A percentile compares a stretch with the other conserved stretches of the same genome.
Conservation (phyloP, 30 jellyfish, hydroid and myxozoan species). For the Aurelia aurita complex sp. Pacific region DNA sequence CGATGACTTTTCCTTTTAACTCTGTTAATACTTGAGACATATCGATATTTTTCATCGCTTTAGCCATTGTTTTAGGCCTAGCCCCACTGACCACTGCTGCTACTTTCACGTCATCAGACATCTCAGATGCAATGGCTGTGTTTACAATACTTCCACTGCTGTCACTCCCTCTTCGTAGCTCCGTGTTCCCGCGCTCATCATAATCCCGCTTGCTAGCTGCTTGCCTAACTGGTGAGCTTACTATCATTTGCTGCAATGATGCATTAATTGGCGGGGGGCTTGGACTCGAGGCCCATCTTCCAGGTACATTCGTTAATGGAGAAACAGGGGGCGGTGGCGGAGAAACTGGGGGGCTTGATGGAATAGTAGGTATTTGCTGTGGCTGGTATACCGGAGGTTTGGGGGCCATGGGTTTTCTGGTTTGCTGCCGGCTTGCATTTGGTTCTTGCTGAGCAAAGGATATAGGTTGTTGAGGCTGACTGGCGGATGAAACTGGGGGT, state of each 20-base stretch:
- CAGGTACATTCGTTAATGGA: neutral
- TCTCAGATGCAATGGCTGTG: slow-evolving; percentile 62
- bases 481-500: slow-evolving; percentile 19
- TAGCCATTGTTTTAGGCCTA: slow-evolving; percentile 4
- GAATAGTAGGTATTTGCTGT: no score
- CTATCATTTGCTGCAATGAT: slow-evolving; percentile 20
- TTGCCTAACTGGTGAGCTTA: slow-evolving; percentile 40
- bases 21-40: slow-evolving; percentile 60
- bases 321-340: slow-evolving; percentile 1
- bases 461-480: no score
- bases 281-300: neutral
- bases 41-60: slow-evolving; percentile 12
- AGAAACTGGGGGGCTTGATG: no score
- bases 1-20: slow-evolving; percentile 35
- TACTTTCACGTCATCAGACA: slow-evolving; percentile 54
- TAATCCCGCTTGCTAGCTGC: slow-evolving; percentile 28
- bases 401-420: no score
- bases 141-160: slow-evolving; percentile 9
- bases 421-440: no score
- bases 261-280: slow-evolving; percentile 29
- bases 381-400: no score
- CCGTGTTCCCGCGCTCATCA: slow-evolving; percentile 25
- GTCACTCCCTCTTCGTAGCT: neutral
- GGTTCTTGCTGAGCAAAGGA: no score
- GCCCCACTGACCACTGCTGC: slow-evolving; percentile 55